These are phyloP conservation scores for Premnoplex brunnescens DNA, from an alignment of 2,797 vertebrate species.

Conservation along the genomic window DNA sequence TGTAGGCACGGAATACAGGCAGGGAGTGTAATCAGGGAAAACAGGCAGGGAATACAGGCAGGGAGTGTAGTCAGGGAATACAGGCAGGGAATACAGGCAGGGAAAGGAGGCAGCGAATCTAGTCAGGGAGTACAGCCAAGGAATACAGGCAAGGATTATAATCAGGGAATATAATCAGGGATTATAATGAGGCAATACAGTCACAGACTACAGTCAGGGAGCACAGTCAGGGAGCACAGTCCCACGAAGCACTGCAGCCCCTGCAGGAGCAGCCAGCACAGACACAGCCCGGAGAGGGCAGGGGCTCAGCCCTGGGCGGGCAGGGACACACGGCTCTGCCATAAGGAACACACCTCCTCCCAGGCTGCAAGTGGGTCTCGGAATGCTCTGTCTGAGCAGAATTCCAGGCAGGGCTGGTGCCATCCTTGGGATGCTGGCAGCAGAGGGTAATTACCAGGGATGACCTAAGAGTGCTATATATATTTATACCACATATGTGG, in stretches of 20 bases:
- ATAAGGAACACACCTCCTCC: not conserved
- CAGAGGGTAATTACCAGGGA: not conserved
- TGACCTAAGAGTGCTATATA: not conserved
- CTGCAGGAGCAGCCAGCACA: not conserved
- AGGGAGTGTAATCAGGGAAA: fast-evolving
- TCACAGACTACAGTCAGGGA: not conserved
- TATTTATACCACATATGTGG: not conserved
- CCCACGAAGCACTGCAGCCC: not conserved
- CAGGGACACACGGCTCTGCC: not conserved
- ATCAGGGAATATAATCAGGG: not conserved
- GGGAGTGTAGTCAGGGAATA: fast-evolving
- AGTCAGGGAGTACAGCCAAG: not conserved
- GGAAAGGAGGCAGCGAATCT: fast-evolving
- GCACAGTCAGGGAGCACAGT: not conserved
- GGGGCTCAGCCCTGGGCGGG: not conserved
- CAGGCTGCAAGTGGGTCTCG: not conserved
- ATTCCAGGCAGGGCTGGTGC: not conserved
- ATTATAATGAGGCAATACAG: not conserved
- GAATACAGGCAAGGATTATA: not conserved
- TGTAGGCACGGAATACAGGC: not conserved
- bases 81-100: not conserved
- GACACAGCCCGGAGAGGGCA: not conserved
- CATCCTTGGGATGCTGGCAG: not conserved
- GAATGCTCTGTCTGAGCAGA: not conserved
- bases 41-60: not conserved